Evolutionary conservation across 1,140 invertebrate species (phyloP), one percentile per base, ranked within the genome.

Genomic region (Penaeus japonicus): DNA sequence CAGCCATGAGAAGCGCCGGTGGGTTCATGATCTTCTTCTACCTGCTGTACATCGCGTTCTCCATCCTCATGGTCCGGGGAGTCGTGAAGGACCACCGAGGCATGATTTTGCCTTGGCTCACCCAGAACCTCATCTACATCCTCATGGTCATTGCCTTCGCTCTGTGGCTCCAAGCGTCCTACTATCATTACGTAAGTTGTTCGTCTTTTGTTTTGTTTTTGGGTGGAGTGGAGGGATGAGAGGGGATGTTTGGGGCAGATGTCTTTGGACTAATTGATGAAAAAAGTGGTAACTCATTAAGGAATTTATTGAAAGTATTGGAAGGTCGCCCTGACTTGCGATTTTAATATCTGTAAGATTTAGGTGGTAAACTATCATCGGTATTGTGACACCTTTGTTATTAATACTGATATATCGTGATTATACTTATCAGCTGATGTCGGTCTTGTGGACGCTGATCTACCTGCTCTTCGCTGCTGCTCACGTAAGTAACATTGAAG

Each of bases 181-280:
- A 97, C 91, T 97, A 97, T 91, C 97, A 97, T 92, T 97, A 97
- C 93, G 96, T 97, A 93, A 96, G 96, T 94, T 83, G 18, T 30
- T 91, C 84, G 90, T 91, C 92, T 89, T 91, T 90, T 88, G 94
- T 95, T 78, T 91, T 97, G 96, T 93, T 97, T 91, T 95, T 96
- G 89, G 83, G 96, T 96, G 55, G 95, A 96, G 89, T 95, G 95
- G 75, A 94, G 35, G 35, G 35, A 39, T 39, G 35, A 7, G 35
- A 15, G 47, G 0, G 39, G 39, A 4, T 10, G 10, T 47, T 10
- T 0, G 47, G 10, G 47, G 47, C 1, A 12, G 47, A n/a, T n/a
- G n/a, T n/a, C n/a, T n/a, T n/a, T n/a, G n/a, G n/a, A n/a, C n/a
- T n/a, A n/a, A 47, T 47, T 47, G 1, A 10, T 7, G 0, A 47